Base-by-base conservation (phyloP, 2,888 invertebrate species). In the Desoria tigrina region DNA sequence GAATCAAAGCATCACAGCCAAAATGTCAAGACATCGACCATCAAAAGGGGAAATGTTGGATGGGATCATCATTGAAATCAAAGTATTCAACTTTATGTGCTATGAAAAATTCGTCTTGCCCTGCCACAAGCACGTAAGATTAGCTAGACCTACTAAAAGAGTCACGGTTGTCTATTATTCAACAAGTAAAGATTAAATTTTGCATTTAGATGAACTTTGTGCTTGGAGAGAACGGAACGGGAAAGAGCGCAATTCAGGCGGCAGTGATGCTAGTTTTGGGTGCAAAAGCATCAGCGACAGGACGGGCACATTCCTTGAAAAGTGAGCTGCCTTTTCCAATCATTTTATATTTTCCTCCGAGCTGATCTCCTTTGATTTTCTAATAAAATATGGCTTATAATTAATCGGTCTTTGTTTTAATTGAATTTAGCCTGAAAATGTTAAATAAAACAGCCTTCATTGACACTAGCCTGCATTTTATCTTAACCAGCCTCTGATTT, bases 161-260 rank as follows among this genome's bases (percentile, higher is more conserved):
- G 3, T 57, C 23, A 58, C 26, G n/a, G n/a, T n/a, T n/a, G n/a
- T 42, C n/a, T 42, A 58, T 45, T 45, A 16, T 42, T 16, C n/a
- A 57, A 57, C n/a, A n/a, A n/a, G n/a, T n/a, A n/a, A n/a, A n/a
- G n/a, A n/a, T n/a, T n/a, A n/a, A n/a, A 57, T 39, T 42, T 7
- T 16, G n/a, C 6, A 42, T 11, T 42, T 42, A 58, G 58, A 21
- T 58, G 18, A 58, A 58, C 28, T 16, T 42, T n/a, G 42, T 58
- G 2, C 6, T 24, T 21, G 58, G 58, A 45, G 45, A 49, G 39
- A 58, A 58, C 24, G 58, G 58, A 42, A 42, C 58, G 2, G 58
- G 58, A 3, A 58, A 58, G 24, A 45, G 42, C 14, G 58, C 45
- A 11, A 58, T 58, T 6, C 58, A 26, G 27, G n/a, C 42, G 2